These are phyloP conservation scores for Tapirus indicus DNA, from an alignment of 2,797 vertebrate genomes.

Conservation along the genomic window DNA sequence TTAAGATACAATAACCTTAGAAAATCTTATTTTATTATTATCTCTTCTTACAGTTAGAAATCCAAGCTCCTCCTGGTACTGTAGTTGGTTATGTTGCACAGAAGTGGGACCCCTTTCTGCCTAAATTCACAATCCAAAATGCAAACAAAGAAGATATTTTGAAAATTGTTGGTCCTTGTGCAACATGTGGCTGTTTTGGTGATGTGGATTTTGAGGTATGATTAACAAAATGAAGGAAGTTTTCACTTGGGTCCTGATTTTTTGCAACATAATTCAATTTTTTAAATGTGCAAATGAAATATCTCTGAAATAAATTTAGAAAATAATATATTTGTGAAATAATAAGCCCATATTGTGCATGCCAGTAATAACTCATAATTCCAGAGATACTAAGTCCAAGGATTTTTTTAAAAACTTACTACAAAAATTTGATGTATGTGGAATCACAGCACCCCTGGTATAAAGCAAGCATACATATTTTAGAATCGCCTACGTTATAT, in stretches of 20 bases:
- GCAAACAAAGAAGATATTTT: conserved; percentile 90
- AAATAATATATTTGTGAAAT: neutral
- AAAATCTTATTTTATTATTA: conserved; percentile 57
- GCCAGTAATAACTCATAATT: neutral
- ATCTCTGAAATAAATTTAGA: conserved; percentile 42
- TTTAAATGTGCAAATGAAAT: conserved; percentile 35
- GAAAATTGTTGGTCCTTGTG: conserved; percentile 89
- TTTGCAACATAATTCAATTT: conserved; percentile 38
- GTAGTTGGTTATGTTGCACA: conserved; percentile 89
- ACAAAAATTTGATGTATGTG: neutral
- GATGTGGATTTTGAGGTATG: conserved; percentile 92
- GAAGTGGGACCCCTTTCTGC: conserved; percentile 91
- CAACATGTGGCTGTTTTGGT: conserved; percentile 90
- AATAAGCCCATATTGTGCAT: neutral
- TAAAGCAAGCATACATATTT: neutral
- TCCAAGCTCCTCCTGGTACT: conserved; percentile 90
- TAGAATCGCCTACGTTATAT: conserved; percentile 6
- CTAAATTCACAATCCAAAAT: conserved; percentile 90
- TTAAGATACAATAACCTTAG: neutral
- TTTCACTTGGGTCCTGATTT: neutral
- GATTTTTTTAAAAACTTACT: neutral
- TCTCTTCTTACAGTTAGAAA: conserved; percentile 88
- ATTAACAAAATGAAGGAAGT: neutral
- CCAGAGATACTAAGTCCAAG: neutral
- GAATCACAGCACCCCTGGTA: neutral